phyloP scores from a whole-genome alignment of 1,140 invertebrate genomes.

The Holotrichia oblita region DNA sequence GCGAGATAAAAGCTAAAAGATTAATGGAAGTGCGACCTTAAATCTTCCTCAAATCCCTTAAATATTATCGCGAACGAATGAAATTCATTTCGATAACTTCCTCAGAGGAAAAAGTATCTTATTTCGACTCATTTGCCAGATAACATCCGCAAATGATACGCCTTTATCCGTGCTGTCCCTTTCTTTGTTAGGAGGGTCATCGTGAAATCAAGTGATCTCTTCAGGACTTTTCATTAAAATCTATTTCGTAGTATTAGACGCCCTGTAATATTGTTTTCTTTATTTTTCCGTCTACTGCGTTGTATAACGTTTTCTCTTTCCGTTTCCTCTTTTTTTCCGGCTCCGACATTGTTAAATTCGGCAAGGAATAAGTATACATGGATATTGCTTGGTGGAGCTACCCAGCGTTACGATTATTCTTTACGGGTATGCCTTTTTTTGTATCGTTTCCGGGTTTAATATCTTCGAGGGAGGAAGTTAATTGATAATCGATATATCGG shows the following conservation, averaged over 20 bases:
- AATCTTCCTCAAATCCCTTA: conserved; percentile 3
- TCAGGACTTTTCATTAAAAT: conserved; percentile 1
- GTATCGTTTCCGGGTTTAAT: neutral
- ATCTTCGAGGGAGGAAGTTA: neutral
- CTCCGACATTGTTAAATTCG: neutral
- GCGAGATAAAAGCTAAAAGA: too few species aligned
- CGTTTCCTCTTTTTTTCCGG: neutral
- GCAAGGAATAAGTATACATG: neutral
- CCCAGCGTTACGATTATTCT: conserved; percentile 7
- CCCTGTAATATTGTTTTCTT: neutral
- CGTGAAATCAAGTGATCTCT: conserved; percentile 6
- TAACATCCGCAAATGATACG: conserved; percentile 7
- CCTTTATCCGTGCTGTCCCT: neutral
- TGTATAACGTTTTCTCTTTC: neutral
- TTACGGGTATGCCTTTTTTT: neutral
- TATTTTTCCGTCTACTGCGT: neutral
- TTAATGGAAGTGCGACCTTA: too few species aligned
- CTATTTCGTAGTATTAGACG: neutral
- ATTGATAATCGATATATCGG: neutral
- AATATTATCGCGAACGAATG: neutral
- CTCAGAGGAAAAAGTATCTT: conserved; percentile 5
- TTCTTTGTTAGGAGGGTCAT: neutral
- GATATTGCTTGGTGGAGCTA: too few species aligned
- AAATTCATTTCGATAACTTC: neutral
- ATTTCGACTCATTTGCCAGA: conserved; percentile 12